phyloP scores from a whole-genome alignment of 2,797 vertebrate species.

The Gymnocypris eckloni region DNA sequence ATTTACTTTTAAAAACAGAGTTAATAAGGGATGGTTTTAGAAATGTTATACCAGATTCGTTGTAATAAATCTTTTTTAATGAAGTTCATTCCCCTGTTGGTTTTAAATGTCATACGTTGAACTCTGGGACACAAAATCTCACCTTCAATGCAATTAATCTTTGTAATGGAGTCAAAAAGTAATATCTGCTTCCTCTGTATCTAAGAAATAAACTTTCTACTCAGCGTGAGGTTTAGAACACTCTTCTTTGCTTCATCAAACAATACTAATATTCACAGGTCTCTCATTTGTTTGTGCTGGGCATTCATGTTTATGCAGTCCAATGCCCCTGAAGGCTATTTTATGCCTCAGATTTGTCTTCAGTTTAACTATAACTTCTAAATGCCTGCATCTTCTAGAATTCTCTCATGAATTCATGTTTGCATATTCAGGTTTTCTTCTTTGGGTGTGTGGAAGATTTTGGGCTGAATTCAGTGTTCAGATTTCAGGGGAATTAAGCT shows the following conservation, averaged over 20 bases:
- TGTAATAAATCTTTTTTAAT: conserved; percentile 82
- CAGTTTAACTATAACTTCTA: background rate
- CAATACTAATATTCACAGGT: background rate
- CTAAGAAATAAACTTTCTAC: conserved; percentile 16
- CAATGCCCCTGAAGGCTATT: background rate
- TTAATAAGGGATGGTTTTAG: conserved; percentile 73
- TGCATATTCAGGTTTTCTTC: background rate
- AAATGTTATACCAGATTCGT: conserved; percentile 74
- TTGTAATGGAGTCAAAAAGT: conserved; percentile 69
- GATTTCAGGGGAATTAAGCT: background rate
- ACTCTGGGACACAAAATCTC: conserved; percentile 73
- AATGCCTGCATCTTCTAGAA: background rate
- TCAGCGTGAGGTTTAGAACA: background rate
- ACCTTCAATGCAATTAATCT: conserved; percentile 81
- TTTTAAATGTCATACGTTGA: conserved; percentile 78
- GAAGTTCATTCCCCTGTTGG: conserved; percentile 78
- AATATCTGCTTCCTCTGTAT: conserved; percentile 35
- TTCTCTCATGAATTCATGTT: background rate
- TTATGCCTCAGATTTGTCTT: background rate
- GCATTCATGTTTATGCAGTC: background rate
- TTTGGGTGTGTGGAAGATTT: background rate
- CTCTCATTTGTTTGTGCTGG: background rate
- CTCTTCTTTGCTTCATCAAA: background rate
- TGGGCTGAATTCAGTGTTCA: background rate
- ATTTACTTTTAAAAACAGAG: conserved; percentile 73